A percentile compares a stretch with the other conserved stretches of the same genome.
phyloP scores from a whole-genome alignment of 2,888 invertebrate genomes.

The Andrena flavipes region DNA sequence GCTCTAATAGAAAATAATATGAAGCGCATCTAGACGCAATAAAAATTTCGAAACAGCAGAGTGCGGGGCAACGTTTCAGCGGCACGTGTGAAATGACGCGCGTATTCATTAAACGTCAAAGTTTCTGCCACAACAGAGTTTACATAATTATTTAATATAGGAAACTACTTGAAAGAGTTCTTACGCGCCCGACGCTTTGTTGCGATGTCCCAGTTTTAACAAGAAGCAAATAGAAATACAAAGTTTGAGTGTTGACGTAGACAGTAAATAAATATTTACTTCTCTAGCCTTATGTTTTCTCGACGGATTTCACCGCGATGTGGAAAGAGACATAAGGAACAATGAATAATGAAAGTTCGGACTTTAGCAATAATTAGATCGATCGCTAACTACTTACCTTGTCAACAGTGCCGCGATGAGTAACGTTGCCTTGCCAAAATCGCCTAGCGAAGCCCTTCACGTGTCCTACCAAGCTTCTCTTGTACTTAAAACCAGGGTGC shows the following conservation, averaged over 20 bases:
- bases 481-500: slow-evolving; percentile 96
- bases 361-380: slow-evolving; percentile 21
- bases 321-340: neutral
- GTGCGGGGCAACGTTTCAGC: neutral
- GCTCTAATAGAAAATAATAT: neutral
- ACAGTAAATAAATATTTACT: no score
- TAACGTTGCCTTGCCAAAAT: slow-evolving; percentile 97
- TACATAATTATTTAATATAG: no score
- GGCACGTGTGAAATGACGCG: neutral
- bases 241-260: no score
- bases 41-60: neutral
- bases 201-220: no score
- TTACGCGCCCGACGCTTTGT: no score
- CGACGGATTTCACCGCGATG: neutral
- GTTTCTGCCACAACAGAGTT: no score
- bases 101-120: no score
- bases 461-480: slow-evolving; percentile 92
- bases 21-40: neutral
- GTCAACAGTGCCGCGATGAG: slow-evolving; percentile 91
- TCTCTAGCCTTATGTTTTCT: no score
- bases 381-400: slow-evolving; percentile 86
- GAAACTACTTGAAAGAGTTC: no score
- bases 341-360: neutral
- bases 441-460: slow-evolving; percentile 92
- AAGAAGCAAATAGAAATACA: no score